Percentiles rank a stretch among this genome's conserved stretches.
phyloP scores from a whole-genome alignment of 1,140 invertebrate genomes.

The Pararge aegeria region DNA sequence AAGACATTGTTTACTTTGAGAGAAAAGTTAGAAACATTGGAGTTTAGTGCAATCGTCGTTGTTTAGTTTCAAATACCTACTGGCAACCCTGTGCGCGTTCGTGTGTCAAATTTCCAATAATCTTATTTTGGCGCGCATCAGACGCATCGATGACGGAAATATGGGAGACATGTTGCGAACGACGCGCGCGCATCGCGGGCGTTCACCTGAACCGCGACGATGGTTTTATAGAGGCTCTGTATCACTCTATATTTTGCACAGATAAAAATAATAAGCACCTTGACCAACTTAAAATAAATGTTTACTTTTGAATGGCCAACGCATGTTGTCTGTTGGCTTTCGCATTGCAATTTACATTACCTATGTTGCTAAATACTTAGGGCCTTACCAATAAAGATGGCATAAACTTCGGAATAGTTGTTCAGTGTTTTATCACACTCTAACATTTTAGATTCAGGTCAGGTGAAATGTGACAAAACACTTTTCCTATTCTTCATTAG shows the following conservation, averaged over 20 bases:
- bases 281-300: constrained; percentile 38
- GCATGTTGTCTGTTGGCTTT: not conserved
- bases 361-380: too few species aligned
- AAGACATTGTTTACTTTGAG: too few species aligned
- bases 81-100: constrained; percentile 37
- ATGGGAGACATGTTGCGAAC: constrained; percentile 70
- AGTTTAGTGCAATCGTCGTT: too few species aligned
- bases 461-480: too few species aligned
- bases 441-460: too few species aligned
- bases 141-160: constrained; percentile 71
- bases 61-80: not conserved
- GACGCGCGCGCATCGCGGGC: constrained; percentile 55
- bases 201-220: constrained; percentile 73
- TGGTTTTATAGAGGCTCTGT: constrained; percentile 47
- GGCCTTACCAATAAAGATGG: too few species aligned
- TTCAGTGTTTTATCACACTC: too few species aligned
- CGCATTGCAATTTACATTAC: too few species aligned
- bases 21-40: too few species aligned
- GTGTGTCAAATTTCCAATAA: constrained; percentile 77
- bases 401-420: too few species aligned
- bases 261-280: constrained; percentile 70
- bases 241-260: constrained; percentile 64
- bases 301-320: constrained; percentile 2
- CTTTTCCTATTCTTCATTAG: too few species aligned
- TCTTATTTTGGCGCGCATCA: constrained; percentile 78